Percentiles rank a stretch among this genome's conserved stretches.
Evolutionary conservation across 1,140 invertebrate genomes (phyloP).

Genomic region (Elymnias hypermnestra): DNA sequence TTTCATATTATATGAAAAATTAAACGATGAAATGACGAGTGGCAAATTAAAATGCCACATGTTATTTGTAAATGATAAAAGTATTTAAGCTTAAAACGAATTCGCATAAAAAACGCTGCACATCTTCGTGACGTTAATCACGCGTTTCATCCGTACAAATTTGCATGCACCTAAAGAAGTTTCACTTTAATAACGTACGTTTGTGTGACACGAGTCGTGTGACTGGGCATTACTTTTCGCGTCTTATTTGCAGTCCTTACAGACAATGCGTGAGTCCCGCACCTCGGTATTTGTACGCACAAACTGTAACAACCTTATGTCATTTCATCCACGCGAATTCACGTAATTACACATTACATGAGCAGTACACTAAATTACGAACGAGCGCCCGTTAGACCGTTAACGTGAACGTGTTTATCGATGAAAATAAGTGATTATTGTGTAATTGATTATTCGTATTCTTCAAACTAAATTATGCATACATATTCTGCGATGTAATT

Average conservation of each 20-base stretch:
- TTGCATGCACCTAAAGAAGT: too few relatives aligned
- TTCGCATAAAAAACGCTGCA: too few relatives aligned
- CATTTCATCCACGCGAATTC: conserved; percentile 61
- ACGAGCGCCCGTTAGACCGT: conserved; percentile 30
- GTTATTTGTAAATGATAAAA: too few relatives aligned
- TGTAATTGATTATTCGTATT: conserved; percentile 15
- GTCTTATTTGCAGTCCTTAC: conserved; percentile 17
- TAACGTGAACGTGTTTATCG: conserved; percentile 39
- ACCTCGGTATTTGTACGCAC: conserved; percentile 3
- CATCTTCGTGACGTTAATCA: too few relatives aligned
- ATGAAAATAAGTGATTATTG: conserved; percentile 18
- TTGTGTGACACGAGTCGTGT: neutral
- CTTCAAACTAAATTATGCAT: conserved; percentile 15
- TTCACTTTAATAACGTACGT: too few relatives aligned
- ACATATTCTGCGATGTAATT: too few relatives aligned
- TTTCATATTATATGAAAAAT: too few relatives aligned
- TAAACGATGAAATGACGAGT: too few relatives aligned
- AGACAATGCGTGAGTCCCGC: conserved; percentile 20
- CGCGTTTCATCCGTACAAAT: too few relatives aligned
- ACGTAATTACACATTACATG: conserved; percentile 63
- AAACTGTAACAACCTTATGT: conserved; percentile 60
- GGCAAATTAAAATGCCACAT: too few relatives aligned
- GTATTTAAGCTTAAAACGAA: too few relatives aligned
- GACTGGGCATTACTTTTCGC: neutral
- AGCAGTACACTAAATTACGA: conserved; percentile 34